Evolutionary conservation across 2,113 vertebrate species (phyloP).

Genomic region (Hyperoodon ampullatus): DNA sequence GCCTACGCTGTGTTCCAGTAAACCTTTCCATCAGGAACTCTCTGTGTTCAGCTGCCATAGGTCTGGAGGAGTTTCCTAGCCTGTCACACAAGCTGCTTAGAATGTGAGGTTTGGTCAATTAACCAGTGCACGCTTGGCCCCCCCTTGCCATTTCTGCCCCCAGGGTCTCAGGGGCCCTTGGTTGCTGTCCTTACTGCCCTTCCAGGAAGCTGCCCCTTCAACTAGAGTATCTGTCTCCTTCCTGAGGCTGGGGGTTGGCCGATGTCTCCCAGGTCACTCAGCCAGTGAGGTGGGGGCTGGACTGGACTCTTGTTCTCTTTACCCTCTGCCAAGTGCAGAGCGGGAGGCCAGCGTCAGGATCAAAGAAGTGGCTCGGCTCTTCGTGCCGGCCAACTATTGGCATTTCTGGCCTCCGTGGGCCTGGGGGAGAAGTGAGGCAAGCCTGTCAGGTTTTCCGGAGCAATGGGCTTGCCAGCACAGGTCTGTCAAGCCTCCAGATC

Average conservation of each 20-base stretch:
- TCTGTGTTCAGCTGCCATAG: conserved; percentile 36
- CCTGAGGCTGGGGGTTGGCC: not conserved
- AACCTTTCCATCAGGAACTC: conserved; percentile 51
- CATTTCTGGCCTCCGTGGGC: not conserved
- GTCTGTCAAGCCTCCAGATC: not conserved
- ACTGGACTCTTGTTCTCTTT: not conserved
- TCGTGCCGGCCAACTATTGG: not conserved
- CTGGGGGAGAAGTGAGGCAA: not conserved
- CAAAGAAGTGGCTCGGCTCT: not conserved
- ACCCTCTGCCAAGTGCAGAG: not conserved
- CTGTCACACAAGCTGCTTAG: conserved; percentile 42
- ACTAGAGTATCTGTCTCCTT: not conserved
- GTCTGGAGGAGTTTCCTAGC: not conserved
- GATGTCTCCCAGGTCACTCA: not conserved
- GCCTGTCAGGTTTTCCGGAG: not conserved
- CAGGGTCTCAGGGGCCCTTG: not conserved
- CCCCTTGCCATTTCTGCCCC: conserved; percentile 44
- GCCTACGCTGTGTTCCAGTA: conserved; percentile 37
- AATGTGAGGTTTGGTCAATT: conserved; percentile 73
- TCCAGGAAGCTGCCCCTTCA: not conserved
- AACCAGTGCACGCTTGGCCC: conserved; percentile 65
- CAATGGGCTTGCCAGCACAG: not conserved
- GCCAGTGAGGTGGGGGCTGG: not conserved
- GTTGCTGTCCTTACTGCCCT: not conserved
- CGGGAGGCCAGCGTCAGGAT: not conserved